A percentile compares a stretch with the other conserved stretches of the same genome.
Conservation (phyloP, 2,797 vertebrate genomes). For the Hybognathus amarus region DNA sequence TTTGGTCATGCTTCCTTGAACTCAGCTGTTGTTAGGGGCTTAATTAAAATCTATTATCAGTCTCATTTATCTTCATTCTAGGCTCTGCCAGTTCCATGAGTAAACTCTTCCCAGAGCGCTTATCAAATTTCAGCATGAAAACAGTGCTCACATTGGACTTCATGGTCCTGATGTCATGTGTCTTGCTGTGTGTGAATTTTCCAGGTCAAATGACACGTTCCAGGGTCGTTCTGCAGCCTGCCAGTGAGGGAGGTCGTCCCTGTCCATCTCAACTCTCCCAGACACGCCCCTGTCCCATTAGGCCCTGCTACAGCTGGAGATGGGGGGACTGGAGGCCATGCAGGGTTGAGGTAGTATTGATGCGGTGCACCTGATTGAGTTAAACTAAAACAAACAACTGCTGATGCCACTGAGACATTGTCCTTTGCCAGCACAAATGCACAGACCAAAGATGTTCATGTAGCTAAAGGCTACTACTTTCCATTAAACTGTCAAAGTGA, state of each 20-base stretch:
- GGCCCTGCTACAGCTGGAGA: slow-evolving; percentile 83
- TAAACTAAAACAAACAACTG: not conserved
- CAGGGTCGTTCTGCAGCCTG: slow-evolving; percentile 77
- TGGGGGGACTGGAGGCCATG: slow-evolving; percentile 83
- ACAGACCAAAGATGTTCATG: not conserved
- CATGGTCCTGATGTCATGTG: not conserved
- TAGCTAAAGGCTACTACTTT: slow-evolving; percentile 17
- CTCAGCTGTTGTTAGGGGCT: slow-evolving; percentile 40
- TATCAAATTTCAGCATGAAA: slow-evolving; percentile 38
- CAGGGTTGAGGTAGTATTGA: slow-evolving; percentile 77
- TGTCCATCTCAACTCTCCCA: slow-evolving; percentile 82
- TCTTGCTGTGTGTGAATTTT: slow-evolving; percentile 2
- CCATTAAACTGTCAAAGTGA: slow-evolving; percentile 8
- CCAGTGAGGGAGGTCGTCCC: slow-evolving; percentile 78
- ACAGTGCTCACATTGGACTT: slow-evolving; percentile 24
- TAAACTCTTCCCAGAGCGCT: slow-evolving; percentile 38
- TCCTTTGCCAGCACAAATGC: not conserved
- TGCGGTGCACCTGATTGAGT: not conserved
- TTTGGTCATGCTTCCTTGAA: slow-evolving; percentile 26
- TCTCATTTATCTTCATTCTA: slow-evolving; percentile 52
- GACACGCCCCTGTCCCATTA: slow-evolving; percentile 78
- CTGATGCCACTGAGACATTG: not conserved
- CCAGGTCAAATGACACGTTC: slow-evolving; percentile 81
- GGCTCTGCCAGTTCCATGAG: slow-evolving; percentile 24
- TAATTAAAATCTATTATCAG: slow-evolving; percentile 60